phyloP scores from a whole-genome alignment of 1,140 invertebrate genomes.

The Drosophila quadrilineata region DNA sequence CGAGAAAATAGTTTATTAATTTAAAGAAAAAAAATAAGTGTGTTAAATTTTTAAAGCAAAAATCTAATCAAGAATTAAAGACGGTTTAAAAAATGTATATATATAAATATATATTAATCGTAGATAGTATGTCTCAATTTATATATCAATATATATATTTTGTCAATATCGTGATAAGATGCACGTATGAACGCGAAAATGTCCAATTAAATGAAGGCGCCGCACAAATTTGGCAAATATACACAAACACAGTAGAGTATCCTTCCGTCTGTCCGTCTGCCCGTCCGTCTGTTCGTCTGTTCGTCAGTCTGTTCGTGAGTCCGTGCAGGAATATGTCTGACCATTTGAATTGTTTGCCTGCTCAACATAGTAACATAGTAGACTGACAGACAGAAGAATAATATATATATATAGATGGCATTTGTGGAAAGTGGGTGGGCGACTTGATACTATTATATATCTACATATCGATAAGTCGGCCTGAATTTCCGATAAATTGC shows the following conservation, averaged over 20 bases:
- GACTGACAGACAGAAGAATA: neutral
- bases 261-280: neutral
- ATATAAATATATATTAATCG: too few relatives aligned
- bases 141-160: too few relatives aligned
- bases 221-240: slow-evolving; percentile 16
- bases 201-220: neutral
- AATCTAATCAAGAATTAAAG: neutral
- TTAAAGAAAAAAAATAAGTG: neutral
- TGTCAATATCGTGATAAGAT: neutral
- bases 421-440: neutral
- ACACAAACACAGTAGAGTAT: slow-evolving; percentile 3
- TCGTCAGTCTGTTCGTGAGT: neutral
- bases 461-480: slow-evolving; percentile 2
- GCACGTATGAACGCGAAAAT: slow-evolving; percentile 1
- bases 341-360: slow-evolving; percentile 15
- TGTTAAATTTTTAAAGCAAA: neutral
- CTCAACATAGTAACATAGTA: too few relatives aligned
- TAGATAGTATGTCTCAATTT: too few relatives aligned
- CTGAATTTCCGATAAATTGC: neutral
- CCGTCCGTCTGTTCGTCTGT: neutral
- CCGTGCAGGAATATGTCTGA: neutral
- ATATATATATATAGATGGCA: neutral
- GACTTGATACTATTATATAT: too few relatives aligned
- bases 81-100: too few relatives aligned
- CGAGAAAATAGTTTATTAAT: neutral